phyloP scores from a whole-genome alignment of 2,797 vertebrate genomes.

The Megalops cyprinoides region DNA sequence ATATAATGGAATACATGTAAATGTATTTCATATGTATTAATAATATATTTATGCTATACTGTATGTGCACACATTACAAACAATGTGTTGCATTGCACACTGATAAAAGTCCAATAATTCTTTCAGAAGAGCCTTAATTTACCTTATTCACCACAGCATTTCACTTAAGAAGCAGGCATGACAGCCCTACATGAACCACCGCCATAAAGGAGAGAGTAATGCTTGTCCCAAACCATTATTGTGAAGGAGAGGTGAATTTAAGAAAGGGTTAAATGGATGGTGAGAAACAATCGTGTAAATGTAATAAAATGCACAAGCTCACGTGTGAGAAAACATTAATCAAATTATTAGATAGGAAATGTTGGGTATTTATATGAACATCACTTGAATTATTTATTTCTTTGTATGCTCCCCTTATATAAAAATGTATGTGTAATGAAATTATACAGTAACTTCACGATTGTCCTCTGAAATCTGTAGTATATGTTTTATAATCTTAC shows the following conservation, averaged over 20 bases:
- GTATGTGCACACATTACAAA: background rate
- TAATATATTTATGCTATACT: background rate
- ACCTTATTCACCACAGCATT: no score
- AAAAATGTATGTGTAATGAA: background rate
- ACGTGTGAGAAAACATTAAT: no score
- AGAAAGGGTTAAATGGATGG: no score
- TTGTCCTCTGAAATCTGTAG: conserved; percentile 15
- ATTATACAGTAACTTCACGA: background rate
- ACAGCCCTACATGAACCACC: no score
- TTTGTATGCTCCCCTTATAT: background rate
- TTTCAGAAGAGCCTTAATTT: background rate
- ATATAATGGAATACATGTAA: background rate
- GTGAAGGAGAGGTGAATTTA: no score
- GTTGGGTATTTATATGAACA: background rate
- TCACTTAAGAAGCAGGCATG: background rate
- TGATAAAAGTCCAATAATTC: background rate
- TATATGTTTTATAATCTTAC: conserved; percentile 1
- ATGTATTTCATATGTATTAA: conserved; percentile 10
- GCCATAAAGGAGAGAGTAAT: no score
- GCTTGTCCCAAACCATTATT: no score
- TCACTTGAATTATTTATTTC: background rate
- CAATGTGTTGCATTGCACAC: background rate
- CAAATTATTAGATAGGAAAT: no score
- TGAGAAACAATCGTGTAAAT: no score
- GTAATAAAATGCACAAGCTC: no score